Evolutionary conservation across 2,113 vertebrate species (phyloP).

Genomic region (Eudorcas thomsonii): DNA sequence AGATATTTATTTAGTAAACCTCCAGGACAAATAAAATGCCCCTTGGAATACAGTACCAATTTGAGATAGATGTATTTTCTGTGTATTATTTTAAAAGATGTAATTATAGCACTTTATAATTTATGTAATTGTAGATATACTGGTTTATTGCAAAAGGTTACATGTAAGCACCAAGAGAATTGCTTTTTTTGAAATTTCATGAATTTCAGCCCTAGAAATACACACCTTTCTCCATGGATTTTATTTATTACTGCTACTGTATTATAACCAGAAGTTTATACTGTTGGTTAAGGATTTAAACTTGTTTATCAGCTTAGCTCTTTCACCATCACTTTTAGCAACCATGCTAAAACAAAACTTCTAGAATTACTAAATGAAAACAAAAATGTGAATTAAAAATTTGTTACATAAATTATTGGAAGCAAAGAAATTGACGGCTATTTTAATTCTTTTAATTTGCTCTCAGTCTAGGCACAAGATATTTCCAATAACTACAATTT

Average conservation of each 20-base stretch:
- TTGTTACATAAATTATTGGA: background rate
- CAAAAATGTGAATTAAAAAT: background rate
- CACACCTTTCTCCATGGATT: background rate
- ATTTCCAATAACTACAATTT: background rate
- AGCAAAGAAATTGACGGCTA: background rate
- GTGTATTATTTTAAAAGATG: background rate
- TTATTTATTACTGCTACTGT: background rate
- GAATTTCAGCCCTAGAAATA: background rate
- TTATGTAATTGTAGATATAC: background rate
- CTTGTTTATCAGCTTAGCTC: background rate
- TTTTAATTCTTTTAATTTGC: background rate
- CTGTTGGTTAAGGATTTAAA: background rate
- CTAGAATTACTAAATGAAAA: conserved; percentile 8
- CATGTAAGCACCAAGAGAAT: background rate
- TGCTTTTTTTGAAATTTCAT: background rate
- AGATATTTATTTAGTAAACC: background rate
- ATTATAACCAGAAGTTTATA: background rate
- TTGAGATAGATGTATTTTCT: background rate
- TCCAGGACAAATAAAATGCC: background rate
- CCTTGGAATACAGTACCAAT: background rate
- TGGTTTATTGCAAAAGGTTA: background rate
- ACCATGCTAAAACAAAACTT: background rate
- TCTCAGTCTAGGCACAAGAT: background rate
- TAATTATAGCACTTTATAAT: background rate
- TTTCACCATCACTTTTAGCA: background rate